Evolutionary conservation across 2,888 invertebrate species (phyloP), one percentile per base, ranked within the genome.

Genomic region (Nudaria mundana): DNA sequence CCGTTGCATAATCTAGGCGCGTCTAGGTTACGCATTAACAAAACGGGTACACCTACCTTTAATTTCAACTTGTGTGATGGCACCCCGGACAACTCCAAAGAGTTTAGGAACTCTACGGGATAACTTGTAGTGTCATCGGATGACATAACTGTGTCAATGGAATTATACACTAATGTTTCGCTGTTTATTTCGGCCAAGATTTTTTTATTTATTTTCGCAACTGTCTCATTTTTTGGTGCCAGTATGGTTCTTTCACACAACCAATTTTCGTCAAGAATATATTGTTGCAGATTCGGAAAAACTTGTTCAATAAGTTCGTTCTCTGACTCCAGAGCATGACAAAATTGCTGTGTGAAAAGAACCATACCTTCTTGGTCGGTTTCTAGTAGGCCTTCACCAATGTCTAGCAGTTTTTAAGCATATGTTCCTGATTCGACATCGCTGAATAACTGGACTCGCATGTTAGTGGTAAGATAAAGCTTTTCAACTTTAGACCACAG

Each of bases 201-300:
- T 51, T 56, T 47, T 37, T 56, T 46, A 50, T 65, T 64, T 15
- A 60, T 59, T 52, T 54, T 52, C 16, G 26, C 41, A 26, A 58
- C 58, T 30, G 30, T 42, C 13, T 65, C 49, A 49, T 3, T 64
- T 64, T 52, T 55, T 63, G 18, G 18, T 18, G 18, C 18, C 18
- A 18, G 18, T 18, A 18, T 18, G 18, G 18, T 18, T 18, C 18
- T 18, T 18, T 18, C 18, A 18, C 18, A 18, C 18, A 18, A 18
- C 18, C 18, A 18, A 18, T 18, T 18, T 18, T 18, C 5, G 3
- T 18, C 18, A 18, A 23, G 26, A 38, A 54, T 52, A 44, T 62
- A 37, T 32, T 40, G 33, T 46, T 51, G 48, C 30, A 61, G 30
- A 52, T 56, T 46, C 15, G 50, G 52, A 54, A 49, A 61, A 39